phyloP scores from a whole-genome alignment of 2,888 invertebrate genomes.

The Erebia epiphron region DNA sequence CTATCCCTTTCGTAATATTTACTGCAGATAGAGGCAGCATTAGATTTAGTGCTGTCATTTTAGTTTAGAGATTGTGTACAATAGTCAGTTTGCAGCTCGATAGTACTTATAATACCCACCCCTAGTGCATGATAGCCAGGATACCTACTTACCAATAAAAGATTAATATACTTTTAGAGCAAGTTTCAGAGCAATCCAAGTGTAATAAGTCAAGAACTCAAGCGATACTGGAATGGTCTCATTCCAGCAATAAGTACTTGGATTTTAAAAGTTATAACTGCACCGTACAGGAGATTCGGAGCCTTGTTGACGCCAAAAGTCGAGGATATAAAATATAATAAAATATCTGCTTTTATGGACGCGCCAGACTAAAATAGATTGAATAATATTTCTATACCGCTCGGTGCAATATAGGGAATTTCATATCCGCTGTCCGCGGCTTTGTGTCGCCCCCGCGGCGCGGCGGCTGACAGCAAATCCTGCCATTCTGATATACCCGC shows the following conservation, averaged over 20 bases:
- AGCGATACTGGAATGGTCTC: background rate
- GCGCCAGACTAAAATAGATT: slow-evolving; percentile 14
- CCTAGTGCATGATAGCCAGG: no score
- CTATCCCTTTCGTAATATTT: no score
- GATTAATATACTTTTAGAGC: no score
- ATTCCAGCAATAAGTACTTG: slow-evolving; percentile 4
- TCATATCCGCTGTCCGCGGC: slow-evolving; percentile 13
- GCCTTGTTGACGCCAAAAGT: background rate
- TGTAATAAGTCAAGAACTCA: no score
- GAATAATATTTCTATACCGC: slow-evolving; percentile 9
- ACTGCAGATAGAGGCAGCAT: no score
- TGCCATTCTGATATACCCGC: background rate
- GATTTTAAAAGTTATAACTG: background rate
- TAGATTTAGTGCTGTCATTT: no score
- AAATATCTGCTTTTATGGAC: background rate
- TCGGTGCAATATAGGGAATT: slow-evolving; percentile 12
- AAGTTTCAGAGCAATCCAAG: no score
- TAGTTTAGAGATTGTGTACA: no score
- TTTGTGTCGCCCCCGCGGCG: slow-evolving; percentile 1
- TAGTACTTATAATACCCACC: no score
- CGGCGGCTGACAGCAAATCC: slow-evolving; percentile 1
- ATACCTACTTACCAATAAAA: no score
- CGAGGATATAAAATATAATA: slow-evolving; percentile 2
- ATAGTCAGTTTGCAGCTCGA: no score
- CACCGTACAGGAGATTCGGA: background rate